These are phyloP conservation scores for Australoheros facetus DNA, from an alignment of 2,797 vertebrate genomes.

Conservation along the genomic window DNA sequence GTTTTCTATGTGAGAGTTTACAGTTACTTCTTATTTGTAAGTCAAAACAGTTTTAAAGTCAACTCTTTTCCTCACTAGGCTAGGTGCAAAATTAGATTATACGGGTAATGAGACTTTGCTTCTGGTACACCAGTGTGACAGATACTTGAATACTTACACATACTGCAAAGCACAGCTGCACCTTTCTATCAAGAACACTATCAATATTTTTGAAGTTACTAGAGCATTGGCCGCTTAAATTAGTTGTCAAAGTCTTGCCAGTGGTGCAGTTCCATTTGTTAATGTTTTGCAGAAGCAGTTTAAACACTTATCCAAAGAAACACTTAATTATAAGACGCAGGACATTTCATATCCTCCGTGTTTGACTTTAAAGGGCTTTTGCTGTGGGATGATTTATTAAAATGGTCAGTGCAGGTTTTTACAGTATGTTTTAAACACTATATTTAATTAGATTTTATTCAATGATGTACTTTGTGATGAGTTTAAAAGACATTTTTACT, in stretches of 20 bases:
- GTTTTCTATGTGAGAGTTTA: constrained; percentile 17
- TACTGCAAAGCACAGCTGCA: constrained; percentile 47
- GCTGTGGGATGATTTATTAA: not conserved
- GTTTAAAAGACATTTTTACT: constrained; percentile 20
- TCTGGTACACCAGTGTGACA: constrained; percentile 23
- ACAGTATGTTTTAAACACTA: constrained; percentile 26
- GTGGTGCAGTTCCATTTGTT: constrained; percentile 5
- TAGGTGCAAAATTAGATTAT: constrained; percentile 13
- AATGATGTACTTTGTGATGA: not conserved
- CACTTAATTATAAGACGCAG: not conserved
- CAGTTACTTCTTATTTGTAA: constrained; percentile 45
- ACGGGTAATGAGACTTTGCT: constrained; percentile 26
- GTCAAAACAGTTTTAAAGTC: constrained; percentile 24
- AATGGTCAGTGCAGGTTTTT: constrained; percentile 13
- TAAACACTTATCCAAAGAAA: not conserved
- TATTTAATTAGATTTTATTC: constrained; percentile 22
- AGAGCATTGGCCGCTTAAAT: not conserved
- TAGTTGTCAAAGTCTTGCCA: not conserved
- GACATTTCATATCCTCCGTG: not conserved
- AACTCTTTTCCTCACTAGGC: not conserved
- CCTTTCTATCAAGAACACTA: constrained; percentile 30
- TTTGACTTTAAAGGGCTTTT: constrained; percentile 26
- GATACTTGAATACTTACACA: constrained; percentile 59
- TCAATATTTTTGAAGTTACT: not conserved
- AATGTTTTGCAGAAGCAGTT: constrained; percentile 5